A percentile compares a stretch with the other conserved stretches of the same genome.
Evolutionary conservation across 1,140 invertebrate species (phyloP).

Genomic region (Achatina immaculata): DNA sequence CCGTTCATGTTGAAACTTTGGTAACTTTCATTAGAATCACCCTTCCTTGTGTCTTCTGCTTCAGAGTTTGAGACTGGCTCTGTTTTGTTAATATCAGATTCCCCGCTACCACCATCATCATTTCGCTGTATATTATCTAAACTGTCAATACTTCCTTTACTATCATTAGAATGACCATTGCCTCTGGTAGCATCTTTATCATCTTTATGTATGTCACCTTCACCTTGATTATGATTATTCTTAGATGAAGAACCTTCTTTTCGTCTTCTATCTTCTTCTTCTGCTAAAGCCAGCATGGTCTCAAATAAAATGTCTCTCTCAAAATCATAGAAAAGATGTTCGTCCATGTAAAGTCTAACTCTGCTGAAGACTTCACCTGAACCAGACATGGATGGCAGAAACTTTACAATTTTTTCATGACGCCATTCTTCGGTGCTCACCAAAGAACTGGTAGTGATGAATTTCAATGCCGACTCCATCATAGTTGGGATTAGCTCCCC

Average conservation of each 20-base stretch:
- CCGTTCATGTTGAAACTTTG: neutral
- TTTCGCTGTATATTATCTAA: neutral
- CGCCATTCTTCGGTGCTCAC: conserved; percentile 11
- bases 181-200: no score
- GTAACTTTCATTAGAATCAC: neutral
- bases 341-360: neutral
- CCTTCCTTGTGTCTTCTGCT: neutral
- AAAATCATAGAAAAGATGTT: conserved; percentile 16
- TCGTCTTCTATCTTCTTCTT: neutral
- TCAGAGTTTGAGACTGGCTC: neutral
- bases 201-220: neutral
- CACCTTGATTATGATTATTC: neutral
- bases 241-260: neutral
- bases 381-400: neutral
- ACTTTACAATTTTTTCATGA: conserved; percentile 4
- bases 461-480: neutral
- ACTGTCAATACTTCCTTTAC: neutral
- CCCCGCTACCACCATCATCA: neutral
- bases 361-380: neutral
- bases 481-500: conserved; percentile 3
- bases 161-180: no score
- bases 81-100: neutral
- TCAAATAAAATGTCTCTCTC: conserved; percentile 1
- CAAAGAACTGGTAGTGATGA: neutral
- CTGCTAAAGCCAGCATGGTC: neutral